A percentile compares a stretch with the other conserved stretches of the same genome.
These are phyloP conservation scores for Oscheius sp. DNA, from an alignment of 2,888 invertebrate species.

Conservation along the genomic window DNA sequence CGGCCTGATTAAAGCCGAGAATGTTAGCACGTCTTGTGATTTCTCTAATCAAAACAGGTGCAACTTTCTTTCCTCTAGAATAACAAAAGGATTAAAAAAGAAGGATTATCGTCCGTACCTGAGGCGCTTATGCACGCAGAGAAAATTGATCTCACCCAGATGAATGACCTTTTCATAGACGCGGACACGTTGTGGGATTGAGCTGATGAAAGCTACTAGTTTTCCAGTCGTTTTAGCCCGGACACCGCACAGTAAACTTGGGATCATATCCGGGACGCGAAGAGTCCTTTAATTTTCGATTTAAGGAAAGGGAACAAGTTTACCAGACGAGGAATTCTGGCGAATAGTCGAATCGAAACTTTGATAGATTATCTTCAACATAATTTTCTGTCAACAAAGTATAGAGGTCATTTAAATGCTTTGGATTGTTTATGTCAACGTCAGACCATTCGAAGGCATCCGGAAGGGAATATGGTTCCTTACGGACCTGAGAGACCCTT, in stretches of 20 bases:
- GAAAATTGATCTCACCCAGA: constrained; percentile 98
- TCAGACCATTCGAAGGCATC: constrained; percentile 96
- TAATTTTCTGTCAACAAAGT: constrained; percentile 96
- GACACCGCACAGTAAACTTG: constrained; percentile 97
- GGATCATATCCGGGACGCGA: constrained; percentile 90
- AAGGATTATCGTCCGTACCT: constrained; percentile 62
- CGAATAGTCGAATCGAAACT: constrained; percentile 99
- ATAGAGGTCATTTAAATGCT: constrained; percentile 82
- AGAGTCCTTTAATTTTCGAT: constrained; percentile 81
- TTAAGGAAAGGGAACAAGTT: background rate
- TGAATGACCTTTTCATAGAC: constrained; percentile 86
- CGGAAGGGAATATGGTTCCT: constrained; percentile 91
- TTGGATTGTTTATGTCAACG: constrained; percentile 80
- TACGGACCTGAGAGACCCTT: constrained; percentile 82
- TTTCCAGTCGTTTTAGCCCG: constrained; percentile 90
- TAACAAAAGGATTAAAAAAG: background rate
- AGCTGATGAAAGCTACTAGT: constrained; percentile 97
- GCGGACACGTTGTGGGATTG: constrained; percentile 89
- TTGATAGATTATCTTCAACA: constrained; percentile 99
- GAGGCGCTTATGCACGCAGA: constrained; percentile 98
- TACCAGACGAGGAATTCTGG: constrained; percentile 93
- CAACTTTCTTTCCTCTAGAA: constrained; percentile 88
- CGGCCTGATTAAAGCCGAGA: constrained; percentile 84
- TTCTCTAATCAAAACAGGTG: constrained; percentile 96
- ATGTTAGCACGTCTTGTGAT: constrained; percentile 96